phyloP scores from a whole-genome alignment of 2,797 vertebrate species.

The Micromesistius poutassou region DNA sequence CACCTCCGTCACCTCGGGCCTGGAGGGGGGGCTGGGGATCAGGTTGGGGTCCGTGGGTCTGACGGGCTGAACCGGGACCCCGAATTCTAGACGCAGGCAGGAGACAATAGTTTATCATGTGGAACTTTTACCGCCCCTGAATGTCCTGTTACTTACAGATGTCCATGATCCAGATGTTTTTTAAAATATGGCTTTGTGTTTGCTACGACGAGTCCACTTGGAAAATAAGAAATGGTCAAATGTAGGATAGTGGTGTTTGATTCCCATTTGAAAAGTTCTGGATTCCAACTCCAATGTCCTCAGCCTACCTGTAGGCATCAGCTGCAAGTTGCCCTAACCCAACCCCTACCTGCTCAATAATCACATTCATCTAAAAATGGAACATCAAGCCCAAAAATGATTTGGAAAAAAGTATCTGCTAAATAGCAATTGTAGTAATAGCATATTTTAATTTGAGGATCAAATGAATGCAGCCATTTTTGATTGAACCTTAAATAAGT shows the following conservation, averaged over 20 bases:
- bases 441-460: background rate
- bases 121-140: too few species aligned
- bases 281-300: background rate
- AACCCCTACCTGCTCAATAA: too few species aligned
- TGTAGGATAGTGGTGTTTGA: background rate
- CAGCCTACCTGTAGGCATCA: background rate
- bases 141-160: too few species aligned
- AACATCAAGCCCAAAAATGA: too few species aligned
- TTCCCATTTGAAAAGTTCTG: background rate
- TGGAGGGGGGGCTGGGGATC: slow-evolving; percentile 93
- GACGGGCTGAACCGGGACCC: slow-evolving; percentile 88
- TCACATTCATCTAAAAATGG: too few species aligned
- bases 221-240: too few species aligned
- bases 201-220: too few species aligned
- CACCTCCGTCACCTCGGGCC: slow-evolving; percentile 92
- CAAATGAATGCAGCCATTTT: background rate
- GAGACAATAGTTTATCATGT: background rate
- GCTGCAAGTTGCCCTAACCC: too few species aligned
- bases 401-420: too few species aligned
- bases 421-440: background rate
- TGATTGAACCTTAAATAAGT: too few species aligned
- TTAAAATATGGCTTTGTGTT: too few species aligned
- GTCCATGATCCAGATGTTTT: too few species aligned
- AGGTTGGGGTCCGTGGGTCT: slow-evolving; percentile 95
- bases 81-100: slow-evolving; percentile 81